Conservation (phyloP, 2,113 vertebrate species). For the Theristicus caerulescens region DNA sequence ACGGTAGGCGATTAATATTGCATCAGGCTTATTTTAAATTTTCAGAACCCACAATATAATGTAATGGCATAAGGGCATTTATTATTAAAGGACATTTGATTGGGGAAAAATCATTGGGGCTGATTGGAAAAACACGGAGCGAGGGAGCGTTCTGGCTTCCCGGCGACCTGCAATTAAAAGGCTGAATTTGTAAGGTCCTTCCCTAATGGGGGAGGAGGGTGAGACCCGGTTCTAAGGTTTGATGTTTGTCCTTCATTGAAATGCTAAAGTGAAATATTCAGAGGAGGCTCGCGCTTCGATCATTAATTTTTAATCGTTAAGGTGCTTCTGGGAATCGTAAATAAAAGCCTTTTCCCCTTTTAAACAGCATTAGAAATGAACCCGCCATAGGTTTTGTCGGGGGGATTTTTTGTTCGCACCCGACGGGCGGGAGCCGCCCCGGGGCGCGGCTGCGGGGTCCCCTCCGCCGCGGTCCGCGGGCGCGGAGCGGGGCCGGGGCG, state of each 20-base stretch:
- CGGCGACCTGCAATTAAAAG: neutral
- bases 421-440: no score
- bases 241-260: constrained; percentile 38
- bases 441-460: neutral
- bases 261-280: constrained; percentile 32
- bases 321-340: constrained; percentile 72
- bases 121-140: neutral
- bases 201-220: neutral
- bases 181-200: neutral
- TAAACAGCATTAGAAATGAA: constrained; percentile 33
- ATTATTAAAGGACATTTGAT: constrained; percentile 86
- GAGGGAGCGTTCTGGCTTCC: neutral
- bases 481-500: neutral
- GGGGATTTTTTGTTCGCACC: neutral
- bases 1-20: constrained; percentile 85
- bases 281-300: constrained; percentile 21
- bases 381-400: neutral
- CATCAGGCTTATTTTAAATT: constrained; percentile 86
- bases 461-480: neutral
- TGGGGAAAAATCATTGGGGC: constrained; percentile 61
- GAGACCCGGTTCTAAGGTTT: neutral
- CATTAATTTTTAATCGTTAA: constrained; percentile 82
- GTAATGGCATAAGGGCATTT: constrained; percentile 80
- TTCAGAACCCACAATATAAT: constrained; percentile 82
- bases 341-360: constrained; percentile 67